Base-by-base conservation (phyloP, 92 coral and sea anemone genomes). In the Plumapathes pennacea region DNA sequence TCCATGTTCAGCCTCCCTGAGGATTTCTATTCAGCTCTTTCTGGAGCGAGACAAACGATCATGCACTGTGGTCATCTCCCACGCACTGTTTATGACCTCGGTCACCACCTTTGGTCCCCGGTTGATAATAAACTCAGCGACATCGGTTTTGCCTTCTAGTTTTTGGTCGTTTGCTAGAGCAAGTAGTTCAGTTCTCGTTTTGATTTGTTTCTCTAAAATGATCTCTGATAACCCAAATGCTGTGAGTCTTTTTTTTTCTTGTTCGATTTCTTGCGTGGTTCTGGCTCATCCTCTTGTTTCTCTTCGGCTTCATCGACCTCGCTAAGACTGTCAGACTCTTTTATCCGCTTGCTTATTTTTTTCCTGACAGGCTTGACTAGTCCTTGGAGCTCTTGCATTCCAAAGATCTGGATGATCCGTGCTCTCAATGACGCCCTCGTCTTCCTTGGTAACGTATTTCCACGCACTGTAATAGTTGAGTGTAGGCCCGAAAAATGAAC, bases 41-140 rank as follows among this genome's bases (percentile, higher is more conserved):
- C 54, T 37, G 20, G 49, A 21, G 9, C 67, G 27, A 6, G 30
- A 67, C 14, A 77, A 60, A 38, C 52, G 60, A 9, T 29, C 53
- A 39, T 51, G 50, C 15, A 46, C 55, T 9, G 25, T 42, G 21
- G 43, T 33, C 70, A 61, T 39, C 42, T 62, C 72, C 72, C 63
- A 60, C 10, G 41, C 43, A 30, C 56, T 46, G 7, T 9, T 26
- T 4, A 61, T 29, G 46, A 45, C 53, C 6, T 76, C 70, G 0
- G 67, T 27, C 5, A 67, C 50, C 8, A 40, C 47, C 18, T 56
- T 27, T 1, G 69, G 34, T 47, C 67, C 76, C 13, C 70, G 14
- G 60, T 66, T 66, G 11, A 76, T 67, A 9, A 76, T 49, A 37
- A 76, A 76, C 36, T 76, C 76, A 1, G 76, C 83, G n/a, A 76